Conservation (phyloP, 2,113 vertebrate species). For the Chaetodon trifascialis region DNA sequence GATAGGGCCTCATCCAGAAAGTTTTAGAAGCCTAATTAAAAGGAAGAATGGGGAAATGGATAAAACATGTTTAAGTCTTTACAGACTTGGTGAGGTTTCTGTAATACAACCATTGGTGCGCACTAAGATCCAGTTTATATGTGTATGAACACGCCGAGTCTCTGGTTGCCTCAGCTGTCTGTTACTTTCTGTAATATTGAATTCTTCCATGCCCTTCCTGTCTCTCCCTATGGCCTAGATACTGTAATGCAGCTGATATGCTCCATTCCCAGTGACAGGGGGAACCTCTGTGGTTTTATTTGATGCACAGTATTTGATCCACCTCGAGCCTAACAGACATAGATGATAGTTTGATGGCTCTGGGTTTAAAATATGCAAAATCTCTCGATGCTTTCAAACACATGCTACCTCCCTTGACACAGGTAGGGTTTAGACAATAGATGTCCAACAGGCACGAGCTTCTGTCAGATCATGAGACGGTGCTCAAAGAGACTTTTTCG, state of each 20-base stretch:
- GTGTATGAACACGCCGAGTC: not conserved
- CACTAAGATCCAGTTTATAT: not conserved
- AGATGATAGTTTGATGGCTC: not conserved
- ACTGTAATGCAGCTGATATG: conserved; percentile 27
- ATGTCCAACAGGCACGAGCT: not conserved
- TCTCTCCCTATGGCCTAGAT: conserved; percentile 2
- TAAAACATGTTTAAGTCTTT: not conserved
- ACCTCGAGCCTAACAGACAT: conserved; percentile 4
- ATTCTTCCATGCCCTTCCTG: conserved; percentile 8
- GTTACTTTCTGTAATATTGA: not conserved
- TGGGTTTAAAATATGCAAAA: not conserved
- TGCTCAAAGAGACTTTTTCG: not conserved
- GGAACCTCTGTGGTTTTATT: conserved; percentile 23
- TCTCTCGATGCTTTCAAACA: conserved; percentile 10
- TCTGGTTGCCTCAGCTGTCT: not conserved
- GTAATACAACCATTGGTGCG: not conserved
- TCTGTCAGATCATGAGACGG: not conserved
- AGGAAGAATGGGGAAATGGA: not conserved
- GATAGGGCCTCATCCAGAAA: not conserved
- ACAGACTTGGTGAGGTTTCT: not conserved
- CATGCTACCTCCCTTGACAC: not conserved
- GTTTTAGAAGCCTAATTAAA: not conserved
- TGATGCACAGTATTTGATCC: not conserved
- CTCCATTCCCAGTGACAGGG: conserved; percentile 33
- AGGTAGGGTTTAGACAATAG: not conserved